Percentiles rank a stretch among this genome's conserved stretches.
Evolutionary conservation across 1,140 invertebrate genomes (phyloP).

Genomic region (Whitmania pigra): DNA sequence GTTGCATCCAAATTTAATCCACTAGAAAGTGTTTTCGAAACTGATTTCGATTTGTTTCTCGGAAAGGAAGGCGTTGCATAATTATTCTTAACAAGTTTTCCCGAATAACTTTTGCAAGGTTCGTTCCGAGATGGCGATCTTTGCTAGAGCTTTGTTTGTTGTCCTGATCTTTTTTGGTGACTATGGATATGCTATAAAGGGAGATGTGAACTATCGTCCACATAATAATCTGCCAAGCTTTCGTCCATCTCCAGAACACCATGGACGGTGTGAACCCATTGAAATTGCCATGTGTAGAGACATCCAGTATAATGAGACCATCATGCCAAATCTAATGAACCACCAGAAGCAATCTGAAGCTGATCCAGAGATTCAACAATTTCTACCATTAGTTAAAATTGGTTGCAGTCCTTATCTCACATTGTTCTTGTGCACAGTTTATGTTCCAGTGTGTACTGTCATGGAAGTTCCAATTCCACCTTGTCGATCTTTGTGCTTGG

Average conservation of each 20-base stretch:
- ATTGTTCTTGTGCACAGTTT: conserved; percentile 90
- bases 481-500: conserved; percentile 55
- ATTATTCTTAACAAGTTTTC: no score
- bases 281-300: conserved; percentile 81
- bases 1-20: no score
- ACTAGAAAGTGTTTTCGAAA: no score
- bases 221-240: conserved; percentile 12
- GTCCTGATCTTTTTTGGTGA: no score
- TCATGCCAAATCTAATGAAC: conserved; percentile 84
- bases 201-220: neutral
- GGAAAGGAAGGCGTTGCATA: no score
- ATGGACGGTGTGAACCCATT: conserved; percentile 64
- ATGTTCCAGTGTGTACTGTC: conserved; percentile 76
- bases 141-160: no score
- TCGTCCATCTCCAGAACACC: conserved; percentile 47
- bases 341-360: conserved; percentile 91
- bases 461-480: conserved; percentile 77
- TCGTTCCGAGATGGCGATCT: no score
- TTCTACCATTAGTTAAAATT: conserved; percentile 86
- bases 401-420: conserved; percentile 84
- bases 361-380: conserved; percentile 79
- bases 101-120: no score
- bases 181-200: no score
- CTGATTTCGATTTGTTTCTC: no score
- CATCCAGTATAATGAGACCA: conserved; percentile 84